Conservation (phyloP, 2,113 vertebrate genomes). For the Pseudonaja textilis region DNA sequence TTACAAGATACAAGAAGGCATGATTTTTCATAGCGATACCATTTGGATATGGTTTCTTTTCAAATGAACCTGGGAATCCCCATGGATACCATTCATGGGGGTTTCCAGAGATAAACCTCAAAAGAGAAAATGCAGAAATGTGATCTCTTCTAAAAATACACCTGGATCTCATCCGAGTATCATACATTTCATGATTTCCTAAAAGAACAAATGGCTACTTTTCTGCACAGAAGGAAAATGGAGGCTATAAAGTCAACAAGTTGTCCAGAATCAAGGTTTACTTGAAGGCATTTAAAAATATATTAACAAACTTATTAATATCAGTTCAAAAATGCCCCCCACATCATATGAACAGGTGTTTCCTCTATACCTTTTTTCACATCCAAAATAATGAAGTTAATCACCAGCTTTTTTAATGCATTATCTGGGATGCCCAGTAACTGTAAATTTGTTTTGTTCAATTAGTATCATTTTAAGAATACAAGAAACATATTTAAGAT, state of each 20-base stretch:
- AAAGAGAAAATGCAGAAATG: background rate
- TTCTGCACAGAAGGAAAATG: background rate
- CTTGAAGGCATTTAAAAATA: background rate
- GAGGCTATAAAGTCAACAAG: background rate
- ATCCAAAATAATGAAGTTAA: background rate
- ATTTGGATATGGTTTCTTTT: background rate
- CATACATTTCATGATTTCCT: background rate
- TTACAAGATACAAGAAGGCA: background rate
- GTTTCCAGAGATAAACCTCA: background rate
- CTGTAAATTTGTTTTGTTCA: background rate
- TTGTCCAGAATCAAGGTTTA: background rate
- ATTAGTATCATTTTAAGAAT: background rate
- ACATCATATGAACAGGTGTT: background rate
- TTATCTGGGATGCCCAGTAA: background rate
- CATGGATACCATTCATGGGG: background rate
- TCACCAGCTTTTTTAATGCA: background rate
- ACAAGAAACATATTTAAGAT: background rate
- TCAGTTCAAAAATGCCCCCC: background rate
- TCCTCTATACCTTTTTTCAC: background rate
- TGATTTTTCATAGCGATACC: background rate
- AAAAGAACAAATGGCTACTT: background rate
- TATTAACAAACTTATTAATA: background rate
- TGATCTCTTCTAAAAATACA: background rate
- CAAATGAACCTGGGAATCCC: background rate
- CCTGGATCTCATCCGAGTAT: background rate